Conservation (phyloP, 2,888 invertebrate species). For the Parascotia fuliginaria region DNA sequence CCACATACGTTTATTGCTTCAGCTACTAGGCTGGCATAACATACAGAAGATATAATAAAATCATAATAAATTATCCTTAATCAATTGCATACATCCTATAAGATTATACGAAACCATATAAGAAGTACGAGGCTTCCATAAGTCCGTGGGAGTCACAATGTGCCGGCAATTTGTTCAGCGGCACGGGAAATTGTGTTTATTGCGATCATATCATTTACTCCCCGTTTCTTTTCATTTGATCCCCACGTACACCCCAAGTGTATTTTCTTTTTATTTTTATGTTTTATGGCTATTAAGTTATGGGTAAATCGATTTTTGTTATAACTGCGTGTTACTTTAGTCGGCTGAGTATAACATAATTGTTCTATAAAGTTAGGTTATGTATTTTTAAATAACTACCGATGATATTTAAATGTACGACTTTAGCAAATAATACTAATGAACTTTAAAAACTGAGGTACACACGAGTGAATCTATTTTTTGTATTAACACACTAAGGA, state of each 20-base stretch:
- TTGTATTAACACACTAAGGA: too few species aligned
- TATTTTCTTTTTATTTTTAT: slow-evolving; percentile 11
- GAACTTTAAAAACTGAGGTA: too few species aligned
- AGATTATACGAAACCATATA: background rate
- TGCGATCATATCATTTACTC: slow-evolving; percentile 59
- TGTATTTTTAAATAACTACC: too few species aligned
- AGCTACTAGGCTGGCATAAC: too few species aligned
- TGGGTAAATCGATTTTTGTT: slow-evolving; percentile 6
- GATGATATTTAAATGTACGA: too few species aligned
- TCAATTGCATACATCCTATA: background rate
- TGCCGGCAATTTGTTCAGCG: slow-evolving; percentile 51
- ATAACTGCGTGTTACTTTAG: background rate
- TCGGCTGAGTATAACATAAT: too few species aligned
- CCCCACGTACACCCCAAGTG: slow-evolving; percentile 24
- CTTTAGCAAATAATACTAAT: too few species aligned
- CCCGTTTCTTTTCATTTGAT: slow-evolving; percentile 49
- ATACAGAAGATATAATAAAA: too few species aligned
- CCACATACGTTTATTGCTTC: too few species aligned
- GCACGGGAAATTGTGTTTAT: slow-evolving; percentile 61
- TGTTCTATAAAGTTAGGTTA: too few species aligned
- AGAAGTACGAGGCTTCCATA: slow-evolving; percentile 20
- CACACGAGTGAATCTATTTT: too few species aligned
- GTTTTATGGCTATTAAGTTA: slow-evolving; percentile 5
- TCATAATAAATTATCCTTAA: too few species aligned
- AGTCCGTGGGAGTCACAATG: slow-evolving; percentile 51